phyloP scores from a whole-genome alignment of 2,888 invertebrate species.

The Pediacus dermestoides region DNA sequence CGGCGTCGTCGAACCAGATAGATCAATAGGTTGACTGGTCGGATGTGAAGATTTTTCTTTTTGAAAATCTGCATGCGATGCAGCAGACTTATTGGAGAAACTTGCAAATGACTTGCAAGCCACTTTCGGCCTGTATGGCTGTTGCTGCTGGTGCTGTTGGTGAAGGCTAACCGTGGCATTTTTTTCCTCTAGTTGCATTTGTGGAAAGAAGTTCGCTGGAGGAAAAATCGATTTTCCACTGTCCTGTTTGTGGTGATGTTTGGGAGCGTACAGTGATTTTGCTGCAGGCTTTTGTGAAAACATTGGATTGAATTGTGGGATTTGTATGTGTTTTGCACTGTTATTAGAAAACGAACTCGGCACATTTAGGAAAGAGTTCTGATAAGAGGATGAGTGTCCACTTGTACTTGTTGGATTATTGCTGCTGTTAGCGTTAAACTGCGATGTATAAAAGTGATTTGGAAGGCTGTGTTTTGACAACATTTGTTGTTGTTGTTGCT shows the following conservation, averaged over 20 bases:
- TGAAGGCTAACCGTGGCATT: too few relatives aligned
- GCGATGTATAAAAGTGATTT: conserved; percentile 12
- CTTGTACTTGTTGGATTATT: conserved; percentile 20
- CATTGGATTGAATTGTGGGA: conserved; percentile 4
- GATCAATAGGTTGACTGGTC: conserved; percentile 46
- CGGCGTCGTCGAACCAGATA: conserved; percentile 43
- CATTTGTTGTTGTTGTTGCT: conserved; percentile 5
- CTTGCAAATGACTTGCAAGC: conserved; percentile 34
- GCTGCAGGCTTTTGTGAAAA: conserved; percentile 3
- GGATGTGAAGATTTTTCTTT: conserved; percentile 10
- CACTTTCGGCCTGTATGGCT: conserved; percentile 31
- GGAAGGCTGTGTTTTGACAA: conserved; percentile 12
- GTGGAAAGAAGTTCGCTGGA: conserved; percentile 2
- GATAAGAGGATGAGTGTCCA: conserved; percentile 27
- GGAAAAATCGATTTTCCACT: conserved; percentile 1
- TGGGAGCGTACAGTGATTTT: neutral
- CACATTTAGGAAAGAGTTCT: conserved; percentile 36
- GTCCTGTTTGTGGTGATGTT: neutral
- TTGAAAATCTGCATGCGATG: too few relatives aligned
- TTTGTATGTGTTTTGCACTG: conserved; percentile 1
- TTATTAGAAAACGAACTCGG: conserved; percentile 18
- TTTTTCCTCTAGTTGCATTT: too few relatives aligned
- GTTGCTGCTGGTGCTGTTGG: neutral
- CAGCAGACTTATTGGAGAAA: conserved; percentile 17
- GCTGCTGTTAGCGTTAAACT: too few relatives aligned